Evolutionary conservation across 2,113 vertebrate species (phyloP), one percentile per base, ranked within the genome.

Genomic region (Gopherus evgoodei): DNA sequence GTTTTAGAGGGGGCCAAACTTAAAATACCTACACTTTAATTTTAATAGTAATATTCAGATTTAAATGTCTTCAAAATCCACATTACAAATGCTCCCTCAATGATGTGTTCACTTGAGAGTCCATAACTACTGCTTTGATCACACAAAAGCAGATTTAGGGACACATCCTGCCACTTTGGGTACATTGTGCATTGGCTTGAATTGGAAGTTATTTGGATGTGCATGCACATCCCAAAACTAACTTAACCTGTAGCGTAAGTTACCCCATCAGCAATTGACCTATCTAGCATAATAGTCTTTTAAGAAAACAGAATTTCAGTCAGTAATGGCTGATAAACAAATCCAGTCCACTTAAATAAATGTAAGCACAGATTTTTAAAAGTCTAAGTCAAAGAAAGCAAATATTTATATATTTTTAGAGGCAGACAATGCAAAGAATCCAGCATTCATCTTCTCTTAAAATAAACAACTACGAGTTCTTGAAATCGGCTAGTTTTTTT

Each of bases 211-310:
- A 78, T 27, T 78, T 13, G 75, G 42, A 84, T 91, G 81, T 93
- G 76, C 78, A 57, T 2, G 9, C n/a, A 72, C 52, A 5, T 89
- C 14, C 87, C 78, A 95, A 95, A 89, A 89, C 31, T 72, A 76
- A 90, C n/a, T 90, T 87, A 69, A 90, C 94, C 91, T 92, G 57
- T 86, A 49, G 59, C 49, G 78, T 91, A 72, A 90, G 92, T 96
- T 95, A 81, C 85, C 56, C 24, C 57, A 35, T n/a, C 84, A 52
- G 24, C 95, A 89, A 93, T 89, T 86, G 47, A 76, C 83, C n/a
- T 78, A 91, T 87, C 94, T 53, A 59, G 50, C 5, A 44, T 69
- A 90, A 82, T 81, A 91, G 35, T 54, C 27, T 84, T 93, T 83
- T 52, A 89, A 78, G 42, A 47, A 47, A 78, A 12, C 11, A 47